These are phyloP conservation scores for Geotrypetes seraphini DNA, from an alignment of 2,797 vertebrate species.

Conservation along the genomic window DNA sequence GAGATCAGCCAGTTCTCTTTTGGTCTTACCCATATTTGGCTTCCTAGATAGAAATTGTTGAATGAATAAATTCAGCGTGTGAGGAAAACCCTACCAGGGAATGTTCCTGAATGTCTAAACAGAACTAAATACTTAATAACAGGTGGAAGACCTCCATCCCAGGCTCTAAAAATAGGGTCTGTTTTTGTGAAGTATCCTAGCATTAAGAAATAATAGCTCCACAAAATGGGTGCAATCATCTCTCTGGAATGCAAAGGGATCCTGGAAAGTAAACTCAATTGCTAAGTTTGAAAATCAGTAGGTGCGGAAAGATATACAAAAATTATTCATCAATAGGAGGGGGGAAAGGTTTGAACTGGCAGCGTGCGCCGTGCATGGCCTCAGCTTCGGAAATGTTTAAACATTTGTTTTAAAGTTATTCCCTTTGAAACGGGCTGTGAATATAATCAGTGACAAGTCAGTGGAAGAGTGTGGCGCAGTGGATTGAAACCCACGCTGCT, in stretches of 20 bases:
- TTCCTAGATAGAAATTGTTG: conserved; percentile 41
- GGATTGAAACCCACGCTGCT: too few species aligned
- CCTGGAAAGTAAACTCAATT: conserved; percentile 36
- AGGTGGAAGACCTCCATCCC: conserved; percentile 15
- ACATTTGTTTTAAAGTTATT: too few species aligned
- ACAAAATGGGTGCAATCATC: conserved; percentile 48
- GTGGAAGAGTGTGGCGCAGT: too few species aligned
- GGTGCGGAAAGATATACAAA: conserved; percentile 26
- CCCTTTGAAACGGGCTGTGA: too few species aligned
- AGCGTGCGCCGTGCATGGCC: too few species aligned
- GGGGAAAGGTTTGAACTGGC: too few species aligned
- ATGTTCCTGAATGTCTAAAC: conserved; percentile 51
- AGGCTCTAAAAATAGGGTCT: conserved; percentile 55
- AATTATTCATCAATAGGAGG: too few species aligned
- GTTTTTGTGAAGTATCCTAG: conserved; percentile 48
- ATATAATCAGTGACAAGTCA: too few species aligned
- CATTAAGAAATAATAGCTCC: conserved; percentile 52
- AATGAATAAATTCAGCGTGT: conserved; percentile 52
- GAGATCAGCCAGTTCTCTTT: too few species aligned
- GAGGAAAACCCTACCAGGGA: conserved; percentile 41
- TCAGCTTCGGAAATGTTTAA: too few species aligned
- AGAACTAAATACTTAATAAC: conserved; percentile 50
- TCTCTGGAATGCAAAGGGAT: conserved; percentile 44
- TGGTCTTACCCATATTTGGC: conserved; percentile 57
- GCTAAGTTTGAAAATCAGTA: conserved; percentile 45